Evolutionary conservation across 2,797 vertebrate species (phyloP).

Genomic region (Phylloscopus collybita): DNA sequence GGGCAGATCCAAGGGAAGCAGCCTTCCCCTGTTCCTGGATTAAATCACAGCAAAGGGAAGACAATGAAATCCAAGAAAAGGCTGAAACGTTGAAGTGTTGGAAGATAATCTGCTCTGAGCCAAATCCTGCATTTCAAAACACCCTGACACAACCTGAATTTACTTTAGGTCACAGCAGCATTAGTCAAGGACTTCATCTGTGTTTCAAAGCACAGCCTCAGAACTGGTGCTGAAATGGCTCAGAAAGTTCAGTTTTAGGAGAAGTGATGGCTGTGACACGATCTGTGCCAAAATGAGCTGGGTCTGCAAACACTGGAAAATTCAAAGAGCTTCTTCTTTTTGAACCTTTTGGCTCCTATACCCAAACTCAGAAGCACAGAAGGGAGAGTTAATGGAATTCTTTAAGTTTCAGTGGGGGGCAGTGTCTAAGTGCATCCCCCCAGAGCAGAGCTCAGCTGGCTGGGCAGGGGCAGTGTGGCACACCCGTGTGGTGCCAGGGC

Average conservation of each 20-base stretch:
- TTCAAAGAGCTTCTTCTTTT: neutral
- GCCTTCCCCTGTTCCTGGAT: slow-evolving; percentile 22
- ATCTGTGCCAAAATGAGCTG: neutral
- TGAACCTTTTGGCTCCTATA: neutral
- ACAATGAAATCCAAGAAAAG: slow-evolving; percentile 34
- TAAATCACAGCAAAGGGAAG: slow-evolving; percentile 35
- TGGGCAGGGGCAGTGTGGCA: neutral
- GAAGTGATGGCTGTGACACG: neutral
- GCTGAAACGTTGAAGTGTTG: neutral
- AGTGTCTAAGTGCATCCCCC: neutral
- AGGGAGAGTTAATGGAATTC: neutral
- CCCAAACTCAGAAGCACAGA: neutral
- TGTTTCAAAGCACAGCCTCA: slow-evolving; percentile 21
- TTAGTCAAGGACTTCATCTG: slow-evolving; percentile 9
- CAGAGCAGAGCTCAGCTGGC: neutral
- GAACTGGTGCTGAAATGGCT: neutral
- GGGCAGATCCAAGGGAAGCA: neutral
- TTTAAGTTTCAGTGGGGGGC: neutral
- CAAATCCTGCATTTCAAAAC: slow-evolving; percentile 53
- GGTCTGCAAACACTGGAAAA: neutral
- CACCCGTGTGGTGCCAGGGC: neutral
- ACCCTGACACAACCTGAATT: neutral
- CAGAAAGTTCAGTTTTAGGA: neutral
- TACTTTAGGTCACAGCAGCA: neutral
- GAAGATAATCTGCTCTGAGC: slow-evolving; percentile 55